Percentiles rank a stretch among this genome's conserved stretches.
phyloP scores from a whole-genome alignment of 2,888 invertebrate species.

The Lapara coniferarum region DNA sequence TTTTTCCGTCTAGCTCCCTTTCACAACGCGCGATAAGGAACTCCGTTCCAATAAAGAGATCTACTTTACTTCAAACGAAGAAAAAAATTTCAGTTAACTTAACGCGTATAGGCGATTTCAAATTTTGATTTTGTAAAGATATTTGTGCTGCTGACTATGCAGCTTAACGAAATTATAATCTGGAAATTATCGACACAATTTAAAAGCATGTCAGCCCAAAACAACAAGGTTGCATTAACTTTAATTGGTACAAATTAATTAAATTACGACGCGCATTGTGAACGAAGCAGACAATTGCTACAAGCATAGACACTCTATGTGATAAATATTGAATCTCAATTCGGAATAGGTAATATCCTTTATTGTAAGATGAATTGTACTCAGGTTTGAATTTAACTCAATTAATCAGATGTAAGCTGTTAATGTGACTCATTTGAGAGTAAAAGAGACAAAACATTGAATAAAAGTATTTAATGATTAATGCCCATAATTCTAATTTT shows the following conservation, averaged over 20 bases:
- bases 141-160: too few relatives aligned
- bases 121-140: too few relatives aligned
- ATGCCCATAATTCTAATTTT: too few relatives aligned
- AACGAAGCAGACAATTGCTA: constrained; percentile 14
- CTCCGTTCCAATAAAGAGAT: too few relatives aligned
- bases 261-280: constrained; percentile 30
- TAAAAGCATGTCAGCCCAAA: constrained; percentile 21
- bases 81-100: too few relatives aligned
- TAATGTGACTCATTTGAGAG: not conserved
- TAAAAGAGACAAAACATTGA: too few relatives aligned
- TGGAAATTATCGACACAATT: constrained; percentile 4
- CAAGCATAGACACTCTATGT: constrained; percentile 22
- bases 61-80: too few relatives aligned
- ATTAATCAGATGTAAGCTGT: not conserved
- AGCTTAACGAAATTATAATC: constrained; percentile 20
- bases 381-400: not conserved
- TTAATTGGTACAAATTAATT: constrained; percentile 36
- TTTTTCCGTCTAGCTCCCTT: too few relatives aligned
- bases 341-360: not conserved
- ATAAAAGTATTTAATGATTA: too few relatives aligned
- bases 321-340: constrained; percentile 24
- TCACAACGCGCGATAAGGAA: too few relatives aligned
- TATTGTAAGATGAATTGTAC: not conserved
- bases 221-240: constrained; percentile 35
- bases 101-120: too few relatives aligned